These are phyloP conservation scores for Larimichthys crocea DNA, from an alignment of 2,113 vertebrate species.

Conservation along the genomic window DNA sequence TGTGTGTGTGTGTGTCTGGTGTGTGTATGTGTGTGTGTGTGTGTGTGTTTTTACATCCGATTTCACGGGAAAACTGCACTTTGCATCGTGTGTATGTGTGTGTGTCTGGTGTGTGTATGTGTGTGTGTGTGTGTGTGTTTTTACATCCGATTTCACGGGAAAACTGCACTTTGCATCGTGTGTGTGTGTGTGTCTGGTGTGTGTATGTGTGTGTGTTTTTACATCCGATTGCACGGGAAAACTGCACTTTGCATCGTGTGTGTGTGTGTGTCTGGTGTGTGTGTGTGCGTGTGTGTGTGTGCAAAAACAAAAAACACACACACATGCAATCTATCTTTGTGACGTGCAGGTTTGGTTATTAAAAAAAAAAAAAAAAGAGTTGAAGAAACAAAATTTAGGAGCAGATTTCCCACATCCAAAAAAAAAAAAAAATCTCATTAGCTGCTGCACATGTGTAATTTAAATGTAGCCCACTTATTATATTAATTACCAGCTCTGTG, in stretches of 20 bases:
- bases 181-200: neutral
- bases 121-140: neutral
- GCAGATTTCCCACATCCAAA: neutral
- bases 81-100: neutral
- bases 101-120: neutral
- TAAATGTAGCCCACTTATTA: constrained; percentile 8
- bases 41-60: neutral
- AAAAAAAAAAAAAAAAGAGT: constrained; percentile 15
- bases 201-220: neutral
- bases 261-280: neutral
- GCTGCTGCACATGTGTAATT: constrained; percentile 19
- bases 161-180: too few relatives aligned
- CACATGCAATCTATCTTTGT: neutral
- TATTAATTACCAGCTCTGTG: constrained; percentile 20
- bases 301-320: neutral
- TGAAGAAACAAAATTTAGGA: neutral
- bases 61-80: too few relatives aligned
- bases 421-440: constrained; percentile 1
- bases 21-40: neutral
- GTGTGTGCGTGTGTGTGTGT: neutral
- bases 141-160: neutral
- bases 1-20: too few relatives aligned
- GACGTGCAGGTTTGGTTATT: neutral
- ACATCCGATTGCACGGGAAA: neutral
- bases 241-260: too few relatives aligned